Evolutionary conservation across 2,113 vertebrate genomes (phyloP).

Genomic region (Mus musculus): DNA sequence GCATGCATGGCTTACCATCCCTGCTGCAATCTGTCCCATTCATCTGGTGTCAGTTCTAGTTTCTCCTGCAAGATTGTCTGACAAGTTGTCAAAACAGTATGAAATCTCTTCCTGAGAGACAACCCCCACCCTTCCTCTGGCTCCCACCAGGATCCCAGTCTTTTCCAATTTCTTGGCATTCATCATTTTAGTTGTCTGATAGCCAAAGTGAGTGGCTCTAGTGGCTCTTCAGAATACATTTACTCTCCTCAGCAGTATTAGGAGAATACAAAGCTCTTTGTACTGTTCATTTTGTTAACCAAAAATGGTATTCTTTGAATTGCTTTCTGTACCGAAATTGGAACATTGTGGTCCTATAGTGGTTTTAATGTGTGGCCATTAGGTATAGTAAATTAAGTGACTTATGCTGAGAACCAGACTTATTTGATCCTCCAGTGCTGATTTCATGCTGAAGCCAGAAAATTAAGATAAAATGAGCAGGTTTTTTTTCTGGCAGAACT

Average conservation of each 20-base stretch:
- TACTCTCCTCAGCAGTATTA: background rate
- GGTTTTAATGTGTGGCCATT: background rate
- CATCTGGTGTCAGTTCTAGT: background rate
- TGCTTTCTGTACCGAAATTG: background rate
- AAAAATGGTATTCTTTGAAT: conserved; percentile 13
- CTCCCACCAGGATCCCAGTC: background rate
- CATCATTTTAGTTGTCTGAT: background rate
- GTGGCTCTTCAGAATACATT: background rate
- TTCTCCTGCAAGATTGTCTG: background rate
- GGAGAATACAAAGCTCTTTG: background rate
- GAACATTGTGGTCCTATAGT: background rate
- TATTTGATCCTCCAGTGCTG: background rate
- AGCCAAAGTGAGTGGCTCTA: background rate
- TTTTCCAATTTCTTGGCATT: background rate
- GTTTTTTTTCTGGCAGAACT: background rate
- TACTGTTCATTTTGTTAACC: background rate
- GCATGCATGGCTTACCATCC: too few relatives aligned
- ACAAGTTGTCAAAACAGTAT: background rate
- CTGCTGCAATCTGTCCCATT: background rate
- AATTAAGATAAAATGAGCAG: background rate
- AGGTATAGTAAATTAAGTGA: background rate
- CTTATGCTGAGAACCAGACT: background rate
- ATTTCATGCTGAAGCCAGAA: background rate
- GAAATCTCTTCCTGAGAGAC: background rate
- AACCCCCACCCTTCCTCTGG: background rate